Evolutionary conservation across 2,113 vertebrate species (phyloP).

Genomic region (Anolis carolinensis): DNA sequence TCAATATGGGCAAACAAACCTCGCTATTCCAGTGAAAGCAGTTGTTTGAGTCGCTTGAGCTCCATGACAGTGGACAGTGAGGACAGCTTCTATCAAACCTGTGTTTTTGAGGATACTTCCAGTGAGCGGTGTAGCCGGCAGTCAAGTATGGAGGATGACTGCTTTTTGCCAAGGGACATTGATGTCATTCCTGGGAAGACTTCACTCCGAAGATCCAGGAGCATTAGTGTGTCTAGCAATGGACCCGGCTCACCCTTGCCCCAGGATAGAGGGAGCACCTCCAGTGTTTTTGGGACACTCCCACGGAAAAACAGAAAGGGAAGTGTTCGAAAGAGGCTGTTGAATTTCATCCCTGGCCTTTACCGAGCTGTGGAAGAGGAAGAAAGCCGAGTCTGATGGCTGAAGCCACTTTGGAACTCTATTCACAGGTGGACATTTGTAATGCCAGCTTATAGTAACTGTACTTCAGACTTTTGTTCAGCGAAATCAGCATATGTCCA

Average conservation of each 20-base stretch:
- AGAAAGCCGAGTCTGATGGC: slow-evolving; percentile 74
- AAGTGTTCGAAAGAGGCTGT: slow-evolving; percentile 85
- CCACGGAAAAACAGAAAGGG: slow-evolving; percentile 81
- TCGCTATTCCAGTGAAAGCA: slow-evolving; percentile 89
- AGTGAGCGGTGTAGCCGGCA: slow-evolving; percentile 74
- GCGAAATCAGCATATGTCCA: background rate
- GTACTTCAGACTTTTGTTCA: fast-evolving
- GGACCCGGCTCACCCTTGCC: slow-evolving; percentile 80
- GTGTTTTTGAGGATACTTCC: slow-evolving; percentile 78
- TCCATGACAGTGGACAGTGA: slow-evolving; percentile 85
- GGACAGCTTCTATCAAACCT: slow-evolving; percentile 71
- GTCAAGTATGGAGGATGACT: slow-evolving; percentile 78
- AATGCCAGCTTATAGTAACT: fast-evolving
- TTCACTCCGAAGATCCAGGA: slow-evolving; percentile 76
- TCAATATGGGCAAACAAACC: slow-evolving; percentile 24
- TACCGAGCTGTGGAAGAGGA: slow-evolving; percentile 91
- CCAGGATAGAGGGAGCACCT: slow-evolving; percentile 75
- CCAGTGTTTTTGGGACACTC: slow-evolving; percentile 86
- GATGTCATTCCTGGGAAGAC: background rate
- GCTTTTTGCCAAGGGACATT: slow-evolving; percentile 76
- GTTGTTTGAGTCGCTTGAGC: slow-evolving; percentile 82
- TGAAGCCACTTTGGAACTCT: background rate
- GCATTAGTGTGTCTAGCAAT: slow-evolving; percentile 83
- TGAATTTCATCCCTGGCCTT: slow-evolving; percentile 91
- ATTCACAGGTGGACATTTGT: background rate